These are phyloP conservation scores for Leucosticte australis DNA, from an alignment of 2,113 vertebrate genomes.

Conservation along the genomic window DNA sequence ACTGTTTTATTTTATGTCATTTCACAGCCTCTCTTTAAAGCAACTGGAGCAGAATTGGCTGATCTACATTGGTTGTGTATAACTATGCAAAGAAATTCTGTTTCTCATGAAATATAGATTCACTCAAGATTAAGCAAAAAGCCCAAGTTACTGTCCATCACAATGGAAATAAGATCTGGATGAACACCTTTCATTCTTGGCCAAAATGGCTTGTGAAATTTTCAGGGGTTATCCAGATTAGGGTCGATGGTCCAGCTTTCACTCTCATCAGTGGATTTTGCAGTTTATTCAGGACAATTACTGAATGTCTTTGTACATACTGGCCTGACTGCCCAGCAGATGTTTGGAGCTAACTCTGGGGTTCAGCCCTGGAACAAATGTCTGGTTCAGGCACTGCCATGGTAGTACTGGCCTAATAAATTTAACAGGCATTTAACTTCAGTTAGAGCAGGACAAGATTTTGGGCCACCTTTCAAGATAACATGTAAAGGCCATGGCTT, in stretches of 20 bases:
- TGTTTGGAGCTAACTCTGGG: neutral
- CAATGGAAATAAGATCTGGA: neutral
- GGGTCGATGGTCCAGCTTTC: neutral
- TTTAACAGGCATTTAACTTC: neutral
- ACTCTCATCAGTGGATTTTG: neutral
- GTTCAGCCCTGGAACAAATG: neutral
- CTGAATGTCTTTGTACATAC: neutral
- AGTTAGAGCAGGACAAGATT: neutral
- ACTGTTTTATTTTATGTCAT: neutral
- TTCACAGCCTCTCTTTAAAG: slow-evolving; percentile 4
- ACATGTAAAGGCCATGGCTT: neutral
- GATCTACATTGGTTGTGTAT: neutral
- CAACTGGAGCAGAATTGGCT: neutral
- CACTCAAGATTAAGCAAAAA: neutral
- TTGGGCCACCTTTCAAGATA: neutral
- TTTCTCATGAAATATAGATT: neutral
- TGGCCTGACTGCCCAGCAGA: neutral
- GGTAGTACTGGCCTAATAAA: neutral
- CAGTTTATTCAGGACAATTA: neutral
- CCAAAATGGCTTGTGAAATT: neutral
- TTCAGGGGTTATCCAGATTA: neutral
- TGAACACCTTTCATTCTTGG: neutral
- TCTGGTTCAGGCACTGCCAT: neutral
- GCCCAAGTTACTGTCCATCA: neutral
- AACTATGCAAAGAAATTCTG: neutral